phyloP scores from a whole-genome alignment of 2,888 invertebrate genomes.

The Drosophila melanocephala region DNA sequence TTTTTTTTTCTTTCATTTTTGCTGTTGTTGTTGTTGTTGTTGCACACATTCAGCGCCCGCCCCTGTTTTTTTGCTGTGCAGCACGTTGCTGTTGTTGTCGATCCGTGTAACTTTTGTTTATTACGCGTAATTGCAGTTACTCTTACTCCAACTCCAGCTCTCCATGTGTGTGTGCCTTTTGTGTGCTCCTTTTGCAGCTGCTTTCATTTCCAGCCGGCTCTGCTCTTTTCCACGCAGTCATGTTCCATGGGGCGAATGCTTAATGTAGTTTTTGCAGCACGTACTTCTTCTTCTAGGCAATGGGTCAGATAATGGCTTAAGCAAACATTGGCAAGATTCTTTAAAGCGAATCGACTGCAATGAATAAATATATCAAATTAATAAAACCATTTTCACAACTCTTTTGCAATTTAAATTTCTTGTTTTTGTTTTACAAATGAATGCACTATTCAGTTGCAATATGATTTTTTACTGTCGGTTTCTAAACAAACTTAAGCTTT shows the following conservation, averaged over 20 bases:
- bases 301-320: not conserved
- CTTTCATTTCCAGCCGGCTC: constrained; percentile 49
- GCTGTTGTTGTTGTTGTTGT: constrained; percentile 26
- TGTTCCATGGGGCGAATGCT: constrained; percentile 64
- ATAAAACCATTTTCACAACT: not conserved
- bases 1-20: constrained; percentile 30
- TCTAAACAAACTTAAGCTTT: not conserved
- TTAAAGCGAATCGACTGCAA: no score
- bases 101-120: constrained; percentile 81
- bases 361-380: not conserved
- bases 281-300: not conserved
- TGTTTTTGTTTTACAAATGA: not conserved
- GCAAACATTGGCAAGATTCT: not conserved
- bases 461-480: not conserved
- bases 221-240: constrained; percentile 49
- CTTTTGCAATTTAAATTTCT: not conserved
- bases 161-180: constrained; percentile 56
- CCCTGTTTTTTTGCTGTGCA: constrained; percentile 33
- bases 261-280: constrained; percentile 42
- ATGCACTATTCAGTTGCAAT: not conserved
- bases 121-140: constrained; percentile 82
- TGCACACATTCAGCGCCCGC: constrained; percentile 22
- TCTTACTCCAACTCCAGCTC: constrained; percentile 50
- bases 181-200: constrained; percentile 73
- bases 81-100: constrained; percentile 38